phyloP scores from a whole-genome alignment of 2,797 vertebrate genomes.

The Nothura maculosa region DNA sequence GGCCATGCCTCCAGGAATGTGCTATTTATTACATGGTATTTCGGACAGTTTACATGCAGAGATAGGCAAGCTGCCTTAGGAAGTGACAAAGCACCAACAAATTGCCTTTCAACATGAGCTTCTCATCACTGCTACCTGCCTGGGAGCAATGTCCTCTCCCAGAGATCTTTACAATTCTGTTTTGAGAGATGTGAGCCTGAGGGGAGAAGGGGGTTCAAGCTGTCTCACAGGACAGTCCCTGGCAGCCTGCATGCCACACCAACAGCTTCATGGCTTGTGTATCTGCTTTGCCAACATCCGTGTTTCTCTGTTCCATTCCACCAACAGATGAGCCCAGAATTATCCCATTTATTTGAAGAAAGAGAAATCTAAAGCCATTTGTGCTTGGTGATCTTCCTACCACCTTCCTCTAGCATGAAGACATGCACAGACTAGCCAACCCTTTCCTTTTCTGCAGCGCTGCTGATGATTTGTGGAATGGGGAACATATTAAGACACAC shows the following conservation, averaged over 20 bases:
- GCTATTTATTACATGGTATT: background rate
- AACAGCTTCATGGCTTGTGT: background rate
- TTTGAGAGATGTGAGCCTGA: background rate
- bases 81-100: background rate
- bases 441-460: background rate
- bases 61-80: background rate
- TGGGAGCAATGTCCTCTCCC: background rate
- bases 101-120: constrained; percentile 21
- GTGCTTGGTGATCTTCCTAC: background rate
- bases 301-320: background rate
- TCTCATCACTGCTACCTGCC: constrained; percentile 8
- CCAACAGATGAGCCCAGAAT: background rate
- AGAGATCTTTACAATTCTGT: background rate
- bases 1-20: background rate
- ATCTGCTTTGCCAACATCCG: background rate
- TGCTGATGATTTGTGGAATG: background rate
- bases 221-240: background rate
- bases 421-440: background rate
- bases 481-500: background rate
- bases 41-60: background rate
- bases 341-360: background rate
- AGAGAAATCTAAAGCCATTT: background rate
- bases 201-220: background rate
- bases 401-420: background rate
- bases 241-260: background rate